These are phyloP conservation scores for Eufriesea mexicana DNA, from an alignment of 1,140 invertebrate species.

Conservation along the genomic window DNA sequence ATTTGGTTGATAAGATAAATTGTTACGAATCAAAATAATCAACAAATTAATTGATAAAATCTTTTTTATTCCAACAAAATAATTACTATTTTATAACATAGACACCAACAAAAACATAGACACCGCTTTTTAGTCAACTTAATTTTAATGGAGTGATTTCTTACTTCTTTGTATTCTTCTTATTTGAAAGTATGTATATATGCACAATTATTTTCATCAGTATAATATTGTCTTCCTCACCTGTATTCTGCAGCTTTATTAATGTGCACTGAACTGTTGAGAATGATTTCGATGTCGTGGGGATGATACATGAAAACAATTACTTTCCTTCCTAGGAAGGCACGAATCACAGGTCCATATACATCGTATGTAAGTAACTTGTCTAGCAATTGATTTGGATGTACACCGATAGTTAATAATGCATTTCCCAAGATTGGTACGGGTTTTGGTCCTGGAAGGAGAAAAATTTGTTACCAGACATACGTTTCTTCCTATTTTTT, in stretches of 20 bases:
- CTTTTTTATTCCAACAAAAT: too few species aligned
- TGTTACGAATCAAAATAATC: too few species aligned
- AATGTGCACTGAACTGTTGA: conserved; percentile 89
- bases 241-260: conserved; percentile 88
- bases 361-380: conserved; percentile 78
- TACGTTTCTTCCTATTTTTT: too few species aligned
- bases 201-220: too few species aligned
- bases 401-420: conserved; percentile 80
- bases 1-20: too few species aligned
- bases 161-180: too few species aligned
- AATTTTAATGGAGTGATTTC: too few species aligned
- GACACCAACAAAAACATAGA: too few species aligned
- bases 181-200: too few species aligned
- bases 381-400: conserved; percentile 83
- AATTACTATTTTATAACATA: too few species aligned
- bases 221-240: conserved; percentile 36
- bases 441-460: conserved; percentile 72
- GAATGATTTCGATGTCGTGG: conserved; percentile 87
- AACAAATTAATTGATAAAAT: too few species aligned
- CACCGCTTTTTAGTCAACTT: too few species aligned
- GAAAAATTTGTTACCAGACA: not conserved
- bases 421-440: conserved; percentile 85
- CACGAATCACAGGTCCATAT: conserved; percentile 84
- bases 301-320: conserved; percentile 86
- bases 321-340: conserved; percentile 86